phyloP scores from a whole-genome alignment of 37 sponge, comb jelly and placozoan species.

The Lycopodina hypogea region DNA sequence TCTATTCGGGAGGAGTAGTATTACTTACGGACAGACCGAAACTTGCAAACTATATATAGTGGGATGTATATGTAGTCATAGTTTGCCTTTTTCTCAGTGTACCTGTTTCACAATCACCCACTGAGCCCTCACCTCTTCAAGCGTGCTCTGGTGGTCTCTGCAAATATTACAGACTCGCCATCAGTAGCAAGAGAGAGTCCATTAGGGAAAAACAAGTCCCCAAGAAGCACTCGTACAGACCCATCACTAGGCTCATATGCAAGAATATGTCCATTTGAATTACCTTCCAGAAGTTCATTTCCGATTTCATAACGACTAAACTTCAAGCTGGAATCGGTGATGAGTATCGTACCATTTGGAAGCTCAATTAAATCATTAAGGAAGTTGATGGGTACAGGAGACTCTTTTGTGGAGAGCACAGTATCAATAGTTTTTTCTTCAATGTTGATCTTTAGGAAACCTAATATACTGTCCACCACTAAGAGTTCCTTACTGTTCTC shows the following conservation, averaged over 20 bases:
- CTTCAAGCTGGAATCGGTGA: constrained; percentile 68
- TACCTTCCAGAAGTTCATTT: constrained; percentile 52
- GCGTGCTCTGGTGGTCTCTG: constrained; percentile 67
- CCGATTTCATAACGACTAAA: constrained; percentile 29
- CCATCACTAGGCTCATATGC: constrained; percentile 47
- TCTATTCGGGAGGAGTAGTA: no score
- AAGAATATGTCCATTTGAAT: constrained; percentile 63
- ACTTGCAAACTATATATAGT: no score
- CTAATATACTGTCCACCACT: constrained; percentile 60
- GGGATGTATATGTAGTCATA: not conserved
- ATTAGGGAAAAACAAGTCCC: constrained; percentile 74
- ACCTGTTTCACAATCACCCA: not conserved
- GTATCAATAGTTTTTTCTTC: constrained; percentile 15
- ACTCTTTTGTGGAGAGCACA: not conserved
- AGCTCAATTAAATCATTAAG: constrained; percentile 54
- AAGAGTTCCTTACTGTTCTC: constrained; percentile 29
- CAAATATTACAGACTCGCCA: constrained; percentile 50
- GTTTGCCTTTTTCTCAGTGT: not conserved
- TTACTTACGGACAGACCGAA: no score
- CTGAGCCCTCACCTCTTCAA: constrained; percentile 52
- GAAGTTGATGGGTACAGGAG: constrained; percentile 10
- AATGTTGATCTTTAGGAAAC: constrained; percentile 41
- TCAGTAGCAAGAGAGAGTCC: constrained; percentile 60
- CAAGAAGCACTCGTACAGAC: constrained; percentile 17
- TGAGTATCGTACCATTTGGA: constrained; percentile 59